A percentile compares a stretch with the other conserved stretches of the same genome.
Evolutionary conservation across 2,797 vertebrate genomes (phyloP).

Genomic region (Malurus leucopterus): DNA sequence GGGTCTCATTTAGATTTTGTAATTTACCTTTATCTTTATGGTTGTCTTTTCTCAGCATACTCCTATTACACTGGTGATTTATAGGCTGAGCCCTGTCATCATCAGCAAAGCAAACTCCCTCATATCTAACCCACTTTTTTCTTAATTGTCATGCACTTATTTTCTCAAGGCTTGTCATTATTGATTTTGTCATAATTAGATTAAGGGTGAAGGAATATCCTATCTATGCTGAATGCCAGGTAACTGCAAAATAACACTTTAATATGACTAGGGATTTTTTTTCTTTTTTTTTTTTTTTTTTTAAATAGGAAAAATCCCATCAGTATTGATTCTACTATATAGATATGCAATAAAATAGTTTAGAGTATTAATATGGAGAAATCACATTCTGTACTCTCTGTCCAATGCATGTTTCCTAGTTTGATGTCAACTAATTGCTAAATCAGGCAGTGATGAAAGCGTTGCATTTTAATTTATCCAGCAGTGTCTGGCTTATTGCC

Average conservation of each 20-base stretch:
- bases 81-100: not conserved
- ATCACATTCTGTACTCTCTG: not conserved
- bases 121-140: not conserved
- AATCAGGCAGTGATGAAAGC: conserved; percentile 11
- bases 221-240: not conserved
- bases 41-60: not conserved
- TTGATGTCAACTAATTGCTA: conserved; percentile 17
- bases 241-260: not conserved
- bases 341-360: not conserved
- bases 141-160: not conserved
- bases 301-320: not conserved
- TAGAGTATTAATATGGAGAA: not conserved
- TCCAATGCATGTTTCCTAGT: not conserved
- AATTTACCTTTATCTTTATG: not conserved
- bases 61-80: not conserved
- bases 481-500: not conserved
- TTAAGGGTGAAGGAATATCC: not conserved
- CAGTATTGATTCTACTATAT: not conserved
- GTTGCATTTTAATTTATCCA: not conserved
- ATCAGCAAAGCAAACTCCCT: not conserved
- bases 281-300: not conserved
- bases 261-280: not conserved
- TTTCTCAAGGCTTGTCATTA: not conserved
- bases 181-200: conserved; percentile 20
- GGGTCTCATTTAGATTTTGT: not conserved